Conservation (phyloP, 2,797 vertebrate genomes). For the Neostethus bicornis region DNA sequence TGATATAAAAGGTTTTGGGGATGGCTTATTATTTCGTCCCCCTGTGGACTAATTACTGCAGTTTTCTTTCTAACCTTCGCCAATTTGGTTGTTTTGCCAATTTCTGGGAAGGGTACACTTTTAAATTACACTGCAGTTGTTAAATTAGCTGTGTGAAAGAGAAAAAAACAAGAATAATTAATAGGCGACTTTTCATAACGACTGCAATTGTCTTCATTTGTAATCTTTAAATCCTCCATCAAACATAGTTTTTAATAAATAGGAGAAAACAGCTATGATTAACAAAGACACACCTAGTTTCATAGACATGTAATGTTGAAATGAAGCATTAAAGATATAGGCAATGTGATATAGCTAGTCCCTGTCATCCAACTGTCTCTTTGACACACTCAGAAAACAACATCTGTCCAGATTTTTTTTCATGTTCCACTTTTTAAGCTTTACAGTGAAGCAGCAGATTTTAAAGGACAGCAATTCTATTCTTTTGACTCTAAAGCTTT, state of each 20-base stretch:
- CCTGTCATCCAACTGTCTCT: slow-evolving; percentile 67
- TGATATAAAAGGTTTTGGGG: slow-evolving; percentile 65
- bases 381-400: slow-evolving; percentile 45
- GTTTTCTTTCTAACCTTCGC: slow-evolving; percentile 70
- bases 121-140: slow-evolving; percentile 57
- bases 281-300: slow-evolving; percentile 62
- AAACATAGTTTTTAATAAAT: slow-evolving; percentile 60
- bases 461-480: slow-evolving; percentile 47
- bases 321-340: slow-evolving; percentile 58
- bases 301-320: slow-evolving; percentile 51
- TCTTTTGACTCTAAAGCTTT: slow-evolving; percentile 44
- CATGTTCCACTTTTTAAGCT: slow-evolving; percentile 51
- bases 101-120: slow-evolving; percentile 41
- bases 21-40: slow-evolving; percentile 69
- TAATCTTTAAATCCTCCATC: slow-evolving; percentile 72
- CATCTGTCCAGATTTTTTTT: slow-evolving; percentile 49
- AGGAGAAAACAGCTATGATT: slow-evolving; percentile 77
- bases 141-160: slow-evolving; percentile 41
- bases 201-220: slow-evolving; percentile 60
- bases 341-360: slow-evolving; percentile 72
- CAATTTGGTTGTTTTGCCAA: slow-evolving; percentile 68
- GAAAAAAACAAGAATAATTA: slow-evolving; percentile 7
- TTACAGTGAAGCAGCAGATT: slow-evolving; percentile 48
- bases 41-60: slow-evolving; percentile 75
- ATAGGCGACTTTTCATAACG: neutral